phyloP scores from a whole-genome alignment of 2,797 vertebrate species.

The Coranthus polyacanthus region DNA sequence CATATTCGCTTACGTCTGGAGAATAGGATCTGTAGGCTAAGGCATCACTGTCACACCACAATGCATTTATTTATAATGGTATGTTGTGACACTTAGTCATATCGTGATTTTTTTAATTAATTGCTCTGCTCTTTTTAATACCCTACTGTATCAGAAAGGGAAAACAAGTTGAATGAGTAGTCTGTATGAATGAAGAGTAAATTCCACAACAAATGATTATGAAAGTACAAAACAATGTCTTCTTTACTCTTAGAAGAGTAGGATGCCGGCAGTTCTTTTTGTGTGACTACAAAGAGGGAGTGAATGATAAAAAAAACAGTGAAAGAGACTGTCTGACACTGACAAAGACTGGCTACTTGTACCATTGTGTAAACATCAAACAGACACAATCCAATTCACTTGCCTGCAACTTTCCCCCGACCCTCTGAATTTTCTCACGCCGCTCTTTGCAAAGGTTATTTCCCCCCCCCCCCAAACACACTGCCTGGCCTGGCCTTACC shows the following conservation, averaged over 20 bases:
- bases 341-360: slow-evolving; percentile 2
- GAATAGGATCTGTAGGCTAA: slow-evolving; percentile 13
- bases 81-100: slow-evolving; percentile 21
- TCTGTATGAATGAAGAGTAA: background rate
- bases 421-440: slow-evolving; percentile 6
- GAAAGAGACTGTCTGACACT: slow-evolving; percentile 15
- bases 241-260: background rate
- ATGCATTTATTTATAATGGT: slow-evolving; percentile 18
- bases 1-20: slow-evolving; percentile 1
- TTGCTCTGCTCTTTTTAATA: too few species aligned
- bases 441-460: slow-evolving; percentile 10
- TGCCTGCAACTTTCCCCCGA: slow-evolving; percentile 1
- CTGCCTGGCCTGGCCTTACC: slow-evolving; percentile 73
- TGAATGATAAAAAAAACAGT: background rate
- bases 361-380: slow-evolving; percentile 37
- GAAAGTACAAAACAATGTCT: background rate
- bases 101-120: too few species aligned
- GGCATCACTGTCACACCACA: slow-evolving; percentile 2
- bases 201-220: background rate
- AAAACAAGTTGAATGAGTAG: background rate
- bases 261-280: slow-evolving; percentile 9
- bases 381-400: slow-evolving; percentile 18
- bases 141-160: background rate
- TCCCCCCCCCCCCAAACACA: background rate
- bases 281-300: background rate